Evolutionary conservation across 1,140 invertebrate genomes (phyloP), one percentile per base, ranked within the genome.

Genomic region (Leptonema lineaticorne): DNA sequence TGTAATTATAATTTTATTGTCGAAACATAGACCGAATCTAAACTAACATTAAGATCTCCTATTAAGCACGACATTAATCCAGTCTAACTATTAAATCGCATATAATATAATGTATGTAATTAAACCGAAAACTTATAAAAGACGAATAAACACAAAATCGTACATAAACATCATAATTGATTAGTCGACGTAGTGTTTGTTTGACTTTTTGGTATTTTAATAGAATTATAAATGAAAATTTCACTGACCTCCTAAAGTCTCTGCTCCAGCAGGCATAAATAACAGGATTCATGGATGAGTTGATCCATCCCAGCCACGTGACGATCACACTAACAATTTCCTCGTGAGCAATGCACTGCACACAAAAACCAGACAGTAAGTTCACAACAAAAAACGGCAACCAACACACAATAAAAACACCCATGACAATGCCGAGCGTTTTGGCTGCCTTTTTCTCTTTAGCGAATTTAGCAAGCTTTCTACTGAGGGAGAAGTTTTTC

Each of bases 301-400:
- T 99, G 75, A 98, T 93, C 93, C 98, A 99, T 50, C 97, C 97
- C 2, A 98, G 87, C 97, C 97, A 99, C 30, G 95, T 98, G 33
- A 98, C 93, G 24, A 98, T 88, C 11, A 93, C 92, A 68, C 93
- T 93, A 2, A 98, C 90, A 45, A 96, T 87, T 75, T 96, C 91
- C 74, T 94, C 92, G 66, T 96, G 89, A 77, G 89, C 87, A 67
- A 95, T 92, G 78, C 94, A 96, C 70, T 89, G 85, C 27, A 89
- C 85, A 79, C 95, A 97, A 75, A 97, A 90, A 0, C 95, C 96
- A 7, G 92, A 92, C 73, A 97, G 78, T 67, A 96, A 85, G 79
- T 99, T 98, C 63, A 98, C 92, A 46, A 98, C 93, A 80, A 99
- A 99, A 82, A 99, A 99, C 30, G 97, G 97, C 70, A 98, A 83